A percentile compares a stretch with the other conserved stretches of the same genome.
Conservation (phyloP, 1,140 invertebrate genomes). For the Elymnias hypermnestra region DNA sequence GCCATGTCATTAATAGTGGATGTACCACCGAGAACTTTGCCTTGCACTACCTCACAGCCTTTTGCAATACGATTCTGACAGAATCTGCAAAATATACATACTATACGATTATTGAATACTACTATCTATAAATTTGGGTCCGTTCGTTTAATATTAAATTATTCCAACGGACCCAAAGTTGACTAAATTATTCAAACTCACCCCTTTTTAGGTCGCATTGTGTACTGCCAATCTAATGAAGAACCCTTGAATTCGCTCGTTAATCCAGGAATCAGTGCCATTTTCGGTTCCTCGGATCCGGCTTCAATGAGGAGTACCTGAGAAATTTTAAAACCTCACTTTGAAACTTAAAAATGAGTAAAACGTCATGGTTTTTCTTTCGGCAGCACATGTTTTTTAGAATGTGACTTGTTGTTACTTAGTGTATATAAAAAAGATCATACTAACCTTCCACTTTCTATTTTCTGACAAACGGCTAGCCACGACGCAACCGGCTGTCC, state of each 20-base stretch:
- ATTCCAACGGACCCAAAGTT: conserved; percentile 3
- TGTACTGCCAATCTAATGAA: conserved; percentile 82
- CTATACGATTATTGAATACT: conserved; percentile 46
- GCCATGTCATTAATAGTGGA: conserved; percentile 90
- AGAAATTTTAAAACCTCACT: conserved; percentile 25
- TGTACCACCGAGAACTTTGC: conserved; percentile 85
- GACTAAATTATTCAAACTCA: conserved; percentile 45
- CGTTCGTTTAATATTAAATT: background rate
- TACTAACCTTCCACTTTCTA: conserved; percentile 56
- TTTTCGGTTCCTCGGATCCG: conserved; percentile 82
- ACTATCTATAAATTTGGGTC: background rate
- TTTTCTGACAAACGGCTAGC: conserved; percentile 61
- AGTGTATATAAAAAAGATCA: background rate
- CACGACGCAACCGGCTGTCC: conserved; percentile 57
- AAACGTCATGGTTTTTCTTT: too few relatives aligned
- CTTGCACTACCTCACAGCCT: conserved; percentile 70
- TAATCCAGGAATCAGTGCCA: conserved; percentile 81
- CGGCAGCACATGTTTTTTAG: background rate
- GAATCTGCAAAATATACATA: conserved; percentile 40
- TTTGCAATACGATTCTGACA: conserved; percentile 45
- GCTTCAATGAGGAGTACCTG: conserved; percentile 79
- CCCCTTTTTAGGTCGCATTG: conserved; percentile 79
- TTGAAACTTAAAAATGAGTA: background rate
- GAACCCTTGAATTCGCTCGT: conserved; percentile 77
- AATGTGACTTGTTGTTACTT: background rate